Conservation (phyloP, 2,113 vertebrate genomes). For the Oryzias woworae region DNA sequence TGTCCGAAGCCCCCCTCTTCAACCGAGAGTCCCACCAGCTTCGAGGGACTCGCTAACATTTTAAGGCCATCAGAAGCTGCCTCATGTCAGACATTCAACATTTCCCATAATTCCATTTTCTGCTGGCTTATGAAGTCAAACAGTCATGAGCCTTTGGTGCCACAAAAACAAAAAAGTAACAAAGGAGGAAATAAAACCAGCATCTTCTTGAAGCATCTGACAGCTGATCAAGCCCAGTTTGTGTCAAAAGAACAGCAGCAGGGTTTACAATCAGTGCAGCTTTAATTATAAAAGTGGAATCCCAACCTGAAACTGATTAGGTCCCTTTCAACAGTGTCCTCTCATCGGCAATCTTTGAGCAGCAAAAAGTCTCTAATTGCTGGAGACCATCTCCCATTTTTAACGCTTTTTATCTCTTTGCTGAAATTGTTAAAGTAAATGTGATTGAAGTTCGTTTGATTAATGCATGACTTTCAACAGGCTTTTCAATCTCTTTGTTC, state of each 20-base stretch:
- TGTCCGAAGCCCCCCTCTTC: no score
- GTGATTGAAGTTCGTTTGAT: slow-evolving; percentile 48
- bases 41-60: no score
- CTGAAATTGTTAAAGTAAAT: slow-evolving; percentile 60
- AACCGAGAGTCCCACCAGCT: no score
- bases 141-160: background rate
- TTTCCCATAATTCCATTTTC: slow-evolving; percentile 2
- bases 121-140: slow-evolving; percentile 1
- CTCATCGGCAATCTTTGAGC: slow-evolving; percentile 62
- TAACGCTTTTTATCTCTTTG: slow-evolving; percentile 48
- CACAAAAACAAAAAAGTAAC: background rate
- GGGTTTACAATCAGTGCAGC: slow-evolving; percentile 19
- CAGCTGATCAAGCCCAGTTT: slow-evolving; percentile 40
- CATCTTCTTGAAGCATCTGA: slow-evolving; percentile 5
- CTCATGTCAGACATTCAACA: background rate
- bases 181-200: slow-evolving; percentile 18
- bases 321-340: slow-evolving; percentile 41
- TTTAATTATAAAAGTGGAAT: slow-evolving; percentile 43
- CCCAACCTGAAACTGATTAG: slow-evolving; percentile 66
- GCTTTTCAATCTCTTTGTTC: slow-evolving; percentile 24
- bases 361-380: slow-evolving; percentile 69
- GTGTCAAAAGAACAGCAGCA: slow-evolving; percentile 15
- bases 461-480: slow-evolving; percentile 56
- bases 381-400: slow-evolving; percentile 40
- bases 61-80: no score